Evolutionary conservation across 2,113 vertebrate genomes (phyloP).

Genomic region (Pituophis catenifer): DNA sequence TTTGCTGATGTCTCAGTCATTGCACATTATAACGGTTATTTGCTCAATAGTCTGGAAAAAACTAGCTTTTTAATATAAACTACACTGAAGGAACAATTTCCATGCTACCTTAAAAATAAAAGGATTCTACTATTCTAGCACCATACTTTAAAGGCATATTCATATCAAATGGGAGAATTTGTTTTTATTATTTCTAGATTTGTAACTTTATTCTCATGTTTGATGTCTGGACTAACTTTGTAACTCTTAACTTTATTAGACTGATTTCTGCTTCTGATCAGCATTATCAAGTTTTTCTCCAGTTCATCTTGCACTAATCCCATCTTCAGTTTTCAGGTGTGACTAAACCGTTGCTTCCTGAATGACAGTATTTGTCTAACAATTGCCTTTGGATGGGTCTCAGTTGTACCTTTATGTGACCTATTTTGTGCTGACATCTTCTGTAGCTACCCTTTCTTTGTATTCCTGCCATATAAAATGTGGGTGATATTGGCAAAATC

Average conservation of each 20-base stretch:
- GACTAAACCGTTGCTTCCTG: neutral
- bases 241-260: neutral
- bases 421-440: neutral
- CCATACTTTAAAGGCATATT: too few species aligned
- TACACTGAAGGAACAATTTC: neutral
- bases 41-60: neutral
- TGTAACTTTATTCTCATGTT: neutral
- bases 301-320: neutral
- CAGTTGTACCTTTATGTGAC: neutral
- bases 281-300: neutral
- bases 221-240: neutral
- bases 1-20: neutral
- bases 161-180: neutral
- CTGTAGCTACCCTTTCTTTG: neutral
- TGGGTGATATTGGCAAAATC: neutral
- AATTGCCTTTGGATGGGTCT: neutral
- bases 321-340: neutral
- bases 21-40: neutral
- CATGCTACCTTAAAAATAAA: neutral
- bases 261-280: neutral
- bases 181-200: neutral
- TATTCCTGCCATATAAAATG: neutral
- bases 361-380: neutral
- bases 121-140: neutral
- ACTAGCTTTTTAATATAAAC: neutral